Evolutionary conservation across 2,888 invertebrate species (phyloP), one percentile per base, ranked within the genome.

Genomic region (Euzophera pinguis): DNA sequence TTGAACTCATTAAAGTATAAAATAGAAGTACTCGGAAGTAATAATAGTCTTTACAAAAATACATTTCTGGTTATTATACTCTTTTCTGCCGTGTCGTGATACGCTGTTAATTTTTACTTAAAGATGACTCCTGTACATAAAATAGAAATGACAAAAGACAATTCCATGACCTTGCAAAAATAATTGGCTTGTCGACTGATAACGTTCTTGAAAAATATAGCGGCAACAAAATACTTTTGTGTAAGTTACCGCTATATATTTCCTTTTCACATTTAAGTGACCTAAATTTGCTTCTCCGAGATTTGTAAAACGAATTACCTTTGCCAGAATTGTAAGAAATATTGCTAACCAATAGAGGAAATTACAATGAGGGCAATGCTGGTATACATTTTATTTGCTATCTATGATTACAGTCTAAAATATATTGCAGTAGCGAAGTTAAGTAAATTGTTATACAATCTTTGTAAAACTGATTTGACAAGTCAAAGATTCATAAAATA

Each of bases 161-260:
- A 53, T 29, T 45, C 12, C 38, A 38, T 65, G 63, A 62, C 65
- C 61, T 59, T 57, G 60, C 57, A 63, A 63, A 55, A 56, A 57
- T 38, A 37, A 49, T 27, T 49, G 29, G 38, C 49, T 49, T 49
- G 49, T 49, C 29, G 27, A 39, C 49, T 49, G 39, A 49, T 49
- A 49, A 12, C 49, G 49, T 27, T 49, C 37, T 39, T 22, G 37
- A 29, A 39, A 47, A 49, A 49, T 49, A 39, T 39, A 27, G 49
- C 27, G 22, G 49, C 38, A 49, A 49, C 49, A 49, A 49, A 49
- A 49, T 49, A 49, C 49, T 27, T 22, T 29, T 29, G 39, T 49
- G 49, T 29, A 49, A 38, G 47, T 39, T 49, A 13, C 29, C 29
- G 37, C 38, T 12, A 49, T 49, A 39, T 49, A 39, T 49, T 49